These are phyloP conservation scores for Cepaea hortensis DNA, from an alignment of 2,888 invertebrate species.

Conservation along the genomic window DNA sequence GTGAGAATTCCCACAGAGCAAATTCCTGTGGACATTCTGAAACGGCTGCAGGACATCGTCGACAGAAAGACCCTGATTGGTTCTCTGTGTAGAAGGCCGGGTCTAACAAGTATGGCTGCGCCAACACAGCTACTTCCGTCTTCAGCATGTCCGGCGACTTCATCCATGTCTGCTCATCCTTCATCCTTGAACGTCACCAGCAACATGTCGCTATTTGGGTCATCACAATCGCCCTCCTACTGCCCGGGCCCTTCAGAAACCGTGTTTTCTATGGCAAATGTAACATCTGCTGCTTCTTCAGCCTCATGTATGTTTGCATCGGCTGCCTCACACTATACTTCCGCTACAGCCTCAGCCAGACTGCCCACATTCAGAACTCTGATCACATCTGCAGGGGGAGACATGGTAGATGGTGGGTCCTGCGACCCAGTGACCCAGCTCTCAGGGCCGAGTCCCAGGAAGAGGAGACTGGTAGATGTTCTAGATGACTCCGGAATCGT, in stretches of 20 bases:
- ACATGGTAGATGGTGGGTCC: constrained; percentile 17
- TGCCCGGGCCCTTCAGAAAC: background rate
- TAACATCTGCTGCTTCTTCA: too few species aligned
- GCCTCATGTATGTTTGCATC: background rate
- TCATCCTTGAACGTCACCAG: background rate
- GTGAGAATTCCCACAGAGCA: constrained; percentile 44
- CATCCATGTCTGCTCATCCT: background rate
- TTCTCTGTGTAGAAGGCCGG: background rate
- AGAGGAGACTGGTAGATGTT: background rate
- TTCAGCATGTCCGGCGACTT: background rate
- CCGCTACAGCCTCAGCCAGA: background rate
- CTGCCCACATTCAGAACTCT: background rate
- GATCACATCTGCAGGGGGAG: background rate
- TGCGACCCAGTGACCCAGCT: constrained; percentile 4
- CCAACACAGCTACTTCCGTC: background rate
- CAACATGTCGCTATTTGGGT: background rate
- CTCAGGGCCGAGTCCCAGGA: background rate
- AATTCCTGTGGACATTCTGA: constrained; percentile 46
- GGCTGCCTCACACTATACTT: background rate
- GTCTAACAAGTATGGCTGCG: background rate
- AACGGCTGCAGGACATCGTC: constrained; percentile 43
- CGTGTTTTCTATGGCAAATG: background rate
- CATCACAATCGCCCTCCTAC: background rate
- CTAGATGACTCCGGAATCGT: constrained; percentile 44
- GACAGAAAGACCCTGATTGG: constrained; percentile 1